These are phyloP conservation scores for Drosophila sucinea DNA, from an alignment of 1,140 invertebrate species.

Conservation along the genomic window DNA sequence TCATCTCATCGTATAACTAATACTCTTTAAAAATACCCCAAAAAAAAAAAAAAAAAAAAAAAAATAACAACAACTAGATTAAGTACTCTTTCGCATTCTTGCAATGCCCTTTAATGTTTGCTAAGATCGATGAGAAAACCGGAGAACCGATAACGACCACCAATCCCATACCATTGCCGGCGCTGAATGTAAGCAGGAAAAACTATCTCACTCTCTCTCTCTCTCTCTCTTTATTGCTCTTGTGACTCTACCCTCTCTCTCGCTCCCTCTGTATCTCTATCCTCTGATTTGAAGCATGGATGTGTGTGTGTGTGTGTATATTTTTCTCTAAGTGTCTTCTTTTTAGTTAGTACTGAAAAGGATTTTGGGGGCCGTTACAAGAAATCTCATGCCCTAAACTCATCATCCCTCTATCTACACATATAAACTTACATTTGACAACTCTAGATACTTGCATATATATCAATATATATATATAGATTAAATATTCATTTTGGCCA, in stretches of 20 bases:
- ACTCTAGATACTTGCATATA: too few species aligned
- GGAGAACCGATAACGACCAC: slow-evolving; percentile 84
- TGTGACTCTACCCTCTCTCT: background rate
- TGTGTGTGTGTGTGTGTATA: background rate
- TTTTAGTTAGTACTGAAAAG: slow-evolving; percentile 14
- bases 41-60: slow-evolving; percentile 11
- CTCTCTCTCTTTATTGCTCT: slow-evolving; percentile 7
- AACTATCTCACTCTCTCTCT: slow-evolving; percentile 12
- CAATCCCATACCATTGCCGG: slow-evolving; percentile 87
- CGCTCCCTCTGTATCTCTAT: background rate
- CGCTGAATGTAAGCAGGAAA: slow-evolving; percentile 87
- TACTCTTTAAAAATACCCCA: slow-evolving; percentile 5
- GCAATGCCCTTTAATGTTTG: slow-evolving; percentile 86
- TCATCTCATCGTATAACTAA: slow-evolving; percentile 46
- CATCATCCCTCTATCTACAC: background rate
- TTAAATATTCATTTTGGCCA: slow-evolving; percentile 86
- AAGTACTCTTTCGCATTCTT: slow-evolving; percentile 89
- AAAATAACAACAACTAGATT: slow-evolving; percentile 83
- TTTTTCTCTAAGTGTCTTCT: slow-evolving; percentile 7
- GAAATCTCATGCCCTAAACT: background rate
- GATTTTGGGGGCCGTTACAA: background rate
- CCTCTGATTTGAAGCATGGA: slow-evolving; percentile 36
- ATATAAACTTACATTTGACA: too few species aligned
- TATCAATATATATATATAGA: slow-evolving; percentile 74
- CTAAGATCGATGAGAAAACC: slow-evolving; percentile 86